Evolutionary conservation across 2,888 invertebrate genomes (phyloP), one percentile per base, ranked within the genome.

Genomic region (Steinernema carpocapsae): DNA sequence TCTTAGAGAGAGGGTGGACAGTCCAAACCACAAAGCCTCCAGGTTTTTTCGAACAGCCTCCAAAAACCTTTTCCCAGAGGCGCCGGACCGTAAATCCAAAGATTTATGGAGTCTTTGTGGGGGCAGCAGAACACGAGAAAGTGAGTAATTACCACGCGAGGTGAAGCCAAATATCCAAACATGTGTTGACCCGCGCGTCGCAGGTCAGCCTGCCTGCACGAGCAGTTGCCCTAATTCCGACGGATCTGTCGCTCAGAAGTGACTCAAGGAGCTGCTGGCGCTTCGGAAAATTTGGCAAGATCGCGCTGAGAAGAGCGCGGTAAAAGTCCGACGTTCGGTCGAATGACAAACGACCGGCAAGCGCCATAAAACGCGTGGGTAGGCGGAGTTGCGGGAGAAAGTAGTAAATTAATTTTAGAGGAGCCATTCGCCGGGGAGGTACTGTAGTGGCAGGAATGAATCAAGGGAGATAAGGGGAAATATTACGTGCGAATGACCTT

Each of bases 401-500:
- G 56, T 26, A 24, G 56, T 56, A 56, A 56, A 51, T 51, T 51
- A 22, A 24, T 14, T 56, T 56, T 56, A 19, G 22, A 10, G 56
- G 26, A 3, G 26, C 7, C 7, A 12, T 43, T n/a, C n/a, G n/a
- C 43, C 43, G 51, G 43, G 43, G 43, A 19, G 56, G 26, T 56
- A 56, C 56, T 56, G 56, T 56, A 56, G 56, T 6, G 12, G 3
- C 22, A 22, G 10, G n/a, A 10, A 17, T 48, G 48, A 48, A n/a
- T 19, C 24, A 7, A 26, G 22, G n/a, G n/a, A 56, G 56, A 22
- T 22, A 19, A 56, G n/a, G 56, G 26, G 26, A 56, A 26, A 14
- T 43, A 56, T 56, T 56, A 56, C 56, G 56, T 56, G 56, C 56
- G 56, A 56, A 19, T 56, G 56, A 56, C 56, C 56, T 56, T 56